Conservation (phyloP, 2,113 vertebrate species). For the Synchiropus splendidus region DNA sequence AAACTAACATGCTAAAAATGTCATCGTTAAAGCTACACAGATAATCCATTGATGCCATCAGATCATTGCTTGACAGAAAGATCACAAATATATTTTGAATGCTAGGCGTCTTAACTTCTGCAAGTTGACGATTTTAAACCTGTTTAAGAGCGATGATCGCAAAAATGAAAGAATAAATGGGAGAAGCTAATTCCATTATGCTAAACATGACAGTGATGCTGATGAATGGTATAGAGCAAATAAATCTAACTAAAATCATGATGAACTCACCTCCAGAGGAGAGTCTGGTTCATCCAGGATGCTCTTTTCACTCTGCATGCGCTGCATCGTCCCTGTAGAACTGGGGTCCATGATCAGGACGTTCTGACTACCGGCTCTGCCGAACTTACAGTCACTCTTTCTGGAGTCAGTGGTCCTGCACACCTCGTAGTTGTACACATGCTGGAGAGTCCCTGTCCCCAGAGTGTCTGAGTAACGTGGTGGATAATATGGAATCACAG, state of each 20-base stretch:
- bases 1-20: too few species aligned
- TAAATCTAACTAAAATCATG: too few species aligned
- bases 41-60: too few species aligned
- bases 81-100: too few species aligned
- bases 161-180: neutral
- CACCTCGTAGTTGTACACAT: conserved; percentile 23
- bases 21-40: too few species aligned
- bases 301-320: conserved; percentile 40
- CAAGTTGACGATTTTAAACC: too few species aligned
- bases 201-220: too few species aligned
- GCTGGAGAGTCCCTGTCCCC: neutral
- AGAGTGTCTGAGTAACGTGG: conserved; percentile 51
- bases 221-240: too few species aligned
- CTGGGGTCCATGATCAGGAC: conserved; percentile 34
- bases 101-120: too few species aligned
- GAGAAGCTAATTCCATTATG: too few species aligned
- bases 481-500: conserved; percentile 58
- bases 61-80: too few species aligned
- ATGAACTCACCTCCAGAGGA: conserved; percentile 46
- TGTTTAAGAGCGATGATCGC: too few species aligned
- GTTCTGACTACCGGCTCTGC: conserved; percentile 22
- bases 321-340: conserved; percentile 37
- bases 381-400: conserved; percentile 28
- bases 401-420: conserved; percentile 33
- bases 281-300: conserved; percentile 43